Evolutionary conservation across 1,140 invertebrate genomes (phyloP), one percentile per base, ranked within the genome.

Genomic region (Phocides pigmalion): DNA sequence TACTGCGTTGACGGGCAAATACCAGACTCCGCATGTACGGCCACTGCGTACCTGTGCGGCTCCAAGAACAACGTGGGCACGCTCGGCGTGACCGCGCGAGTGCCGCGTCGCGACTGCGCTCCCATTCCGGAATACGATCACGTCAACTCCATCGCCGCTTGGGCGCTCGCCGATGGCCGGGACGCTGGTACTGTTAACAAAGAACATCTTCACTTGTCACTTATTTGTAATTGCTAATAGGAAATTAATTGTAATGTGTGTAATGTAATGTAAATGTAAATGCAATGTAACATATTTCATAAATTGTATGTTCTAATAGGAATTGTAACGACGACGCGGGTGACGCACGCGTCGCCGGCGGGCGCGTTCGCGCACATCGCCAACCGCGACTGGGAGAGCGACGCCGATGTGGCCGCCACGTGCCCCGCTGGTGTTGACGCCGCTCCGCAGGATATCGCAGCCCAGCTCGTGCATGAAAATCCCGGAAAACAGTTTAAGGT

Each of bases 261-360:
- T n/a, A n/a, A n/a, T n/a, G n/a, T n/a, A n/a, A n/a, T n/a, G n/a
- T n/a, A n/a, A n/a, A n/a, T n/a, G n/a, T n/a, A n/a, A n/a, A n/a
- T n/a, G n/a, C n/a, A n/a, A n/a, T n/a, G n/a, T n/a, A n/a, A n/a
- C n/a, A n/a, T 28, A 28, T 11, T 32, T 4, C 8, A n/a, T 11
- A 32, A 32, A 28, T 1, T 11, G 2, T 32, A 32, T 32, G 1
- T 1, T 46, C 22, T 2, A 49, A 12, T 93, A 68, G 96, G 96
- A 67, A 74, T 96, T 3, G 95, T 97, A 17, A 97, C 96, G 3
- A 96, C 95, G 2, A 95, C 96, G 0, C 91, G 95, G 20, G 92
- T 97, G 0, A 96, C 95, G 0, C 97, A 96, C 0, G 96, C 97
- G 0, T 96, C 96, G 68, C 87, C 97, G 14, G 93, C 16, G 96